Evolutionary conservation across 2,888 invertebrate species (phyloP), one percentile per base, ranked within the genome.

Genomic region (Drosophila pseudotakahashii): DNA sequence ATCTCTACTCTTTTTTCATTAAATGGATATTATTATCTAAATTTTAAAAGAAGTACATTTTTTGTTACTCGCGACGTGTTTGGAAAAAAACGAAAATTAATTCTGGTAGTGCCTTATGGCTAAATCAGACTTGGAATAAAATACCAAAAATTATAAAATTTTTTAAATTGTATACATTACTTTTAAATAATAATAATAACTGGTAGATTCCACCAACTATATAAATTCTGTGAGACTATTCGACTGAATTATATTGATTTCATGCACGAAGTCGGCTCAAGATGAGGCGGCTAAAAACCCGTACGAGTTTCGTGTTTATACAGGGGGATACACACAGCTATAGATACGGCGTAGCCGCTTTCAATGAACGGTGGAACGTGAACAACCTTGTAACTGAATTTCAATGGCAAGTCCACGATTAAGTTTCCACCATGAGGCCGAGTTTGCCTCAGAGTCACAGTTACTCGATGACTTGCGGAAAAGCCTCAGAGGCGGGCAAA

Each of bases 391-490:
- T 86, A 84, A 86, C 80, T 81, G 69, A 87, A 89, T 80, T 89
- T 90, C 90, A 90, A 90, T 90, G 90, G 83, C 89, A 90, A 88
- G 81, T 79, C 84, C 82, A 84, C 84, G 89, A 78, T 86, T 87
- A 80, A 79, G 77, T 81, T 83, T 81, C 78, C 84, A 82, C 70
- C 53, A 71, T 19, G 72, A 47, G 45, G 54, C 42, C 2, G 67
- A 67, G 64, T 45, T 37, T 19, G 72, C 50, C 55, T 53, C 55
- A 39, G 67, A 77, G 77, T 68, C 78, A 81, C 82, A 86, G 89
- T 87, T 88, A 83, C 81, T 79, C 78, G 84, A 90, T 90, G 90
- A 90, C 90, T 91, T 89, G 90, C 90, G 83, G 89, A 87, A 89
- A 71, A 88, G 81, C 81, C 77, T 74, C 80, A 78, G 81, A 85